Evolutionary conservation across 2,888 invertebrate species (phyloP).

Genomic region (Drosophila setosimentum): DNA sequence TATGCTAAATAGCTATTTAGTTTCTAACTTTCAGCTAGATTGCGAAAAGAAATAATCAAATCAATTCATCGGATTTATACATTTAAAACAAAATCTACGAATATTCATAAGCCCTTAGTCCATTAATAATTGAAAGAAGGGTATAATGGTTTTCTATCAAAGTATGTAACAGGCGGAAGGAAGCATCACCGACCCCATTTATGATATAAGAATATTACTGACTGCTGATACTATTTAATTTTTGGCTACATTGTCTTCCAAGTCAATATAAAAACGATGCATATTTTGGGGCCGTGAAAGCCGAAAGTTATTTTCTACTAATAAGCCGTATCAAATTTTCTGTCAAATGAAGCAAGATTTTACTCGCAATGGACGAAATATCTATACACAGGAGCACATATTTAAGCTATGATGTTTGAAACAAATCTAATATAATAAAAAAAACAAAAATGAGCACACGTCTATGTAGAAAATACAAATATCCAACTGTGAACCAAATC

Average conservation of each 20-base stretch:
- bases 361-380: not conserved
- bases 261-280: not conserved
- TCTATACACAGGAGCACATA: not conserved
- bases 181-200: no score
- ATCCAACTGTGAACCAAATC: slow-evolving; percentile 52
- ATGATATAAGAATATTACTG: no score
- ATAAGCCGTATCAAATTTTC: not conserved
- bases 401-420: not conserved
- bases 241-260: not conserved
- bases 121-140: not conserved
- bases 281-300: not conserved
- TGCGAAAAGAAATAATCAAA: not conserved
- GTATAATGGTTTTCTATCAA: not conserved
- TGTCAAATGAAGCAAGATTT: not conserved
- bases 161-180: not conserved
- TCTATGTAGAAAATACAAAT: slow-evolving; percentile 10
- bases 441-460: not conserved
- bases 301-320: not conserved
- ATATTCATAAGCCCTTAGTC: not conserved
- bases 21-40: not conserved
- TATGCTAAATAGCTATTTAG: not conserved
- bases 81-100: not conserved
- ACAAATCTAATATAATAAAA: not conserved
- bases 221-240: not conserved
- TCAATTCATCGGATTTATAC: not conserved